phyloP scores from a whole-genome alignment of 2,113 vertebrate species.

The Peromyscus maniculatus region DNA sequence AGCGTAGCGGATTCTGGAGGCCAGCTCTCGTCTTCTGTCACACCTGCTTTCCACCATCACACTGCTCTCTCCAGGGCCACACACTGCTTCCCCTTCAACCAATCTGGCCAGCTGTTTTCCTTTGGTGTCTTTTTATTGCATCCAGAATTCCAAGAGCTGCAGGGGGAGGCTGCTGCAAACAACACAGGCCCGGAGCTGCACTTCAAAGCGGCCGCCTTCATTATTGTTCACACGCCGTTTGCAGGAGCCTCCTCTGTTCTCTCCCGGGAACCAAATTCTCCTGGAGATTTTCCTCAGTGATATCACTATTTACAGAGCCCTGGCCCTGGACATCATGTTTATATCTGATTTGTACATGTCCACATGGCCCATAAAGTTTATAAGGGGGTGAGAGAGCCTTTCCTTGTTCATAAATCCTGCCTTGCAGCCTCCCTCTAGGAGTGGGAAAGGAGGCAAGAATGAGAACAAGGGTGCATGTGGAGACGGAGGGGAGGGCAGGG shows the following conservation, averaged over 20 bases:
- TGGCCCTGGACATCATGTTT: constrained; percentile 83
- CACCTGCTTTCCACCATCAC: constrained; percentile 63
- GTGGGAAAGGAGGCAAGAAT: constrained; percentile 37
- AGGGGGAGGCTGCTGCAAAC: constrained; percentile 87
- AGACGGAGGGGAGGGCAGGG: not conserved
- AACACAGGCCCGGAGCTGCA: constrained; percentile 82
- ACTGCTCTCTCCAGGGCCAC: constrained; percentile 75
- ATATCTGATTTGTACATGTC: constrained; percentile 87
- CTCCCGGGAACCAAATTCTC: constrained; percentile 86
- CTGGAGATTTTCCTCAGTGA: constrained; percentile 87
- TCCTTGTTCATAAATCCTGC: constrained; percentile 84
- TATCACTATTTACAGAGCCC: constrained; percentile 88
- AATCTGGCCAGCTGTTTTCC: constrained; percentile 87
- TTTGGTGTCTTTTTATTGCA: constrained; percentile 89
- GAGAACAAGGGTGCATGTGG: not conserved
- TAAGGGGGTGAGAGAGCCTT: constrained; percentile 83
- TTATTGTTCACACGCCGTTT: constrained; percentile 88
- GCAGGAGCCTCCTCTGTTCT: constrained; percentile 87
- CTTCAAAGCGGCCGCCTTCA: constrained; percentile 90
- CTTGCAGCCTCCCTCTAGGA: constrained; percentile 19
- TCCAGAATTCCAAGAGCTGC: constrained; percentile 90
- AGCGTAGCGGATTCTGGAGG: not conserved
- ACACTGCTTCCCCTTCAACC: constrained; percentile 84
- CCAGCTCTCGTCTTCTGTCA: not conserved
- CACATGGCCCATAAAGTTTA: constrained; percentile 88